A percentile compares a stretch with the other conserved stretches of the same genome.
Evolutionary conservation across 2,797 vertebrate genomes (phyloP).

Genomic region (Tapera naevia): DNA sequence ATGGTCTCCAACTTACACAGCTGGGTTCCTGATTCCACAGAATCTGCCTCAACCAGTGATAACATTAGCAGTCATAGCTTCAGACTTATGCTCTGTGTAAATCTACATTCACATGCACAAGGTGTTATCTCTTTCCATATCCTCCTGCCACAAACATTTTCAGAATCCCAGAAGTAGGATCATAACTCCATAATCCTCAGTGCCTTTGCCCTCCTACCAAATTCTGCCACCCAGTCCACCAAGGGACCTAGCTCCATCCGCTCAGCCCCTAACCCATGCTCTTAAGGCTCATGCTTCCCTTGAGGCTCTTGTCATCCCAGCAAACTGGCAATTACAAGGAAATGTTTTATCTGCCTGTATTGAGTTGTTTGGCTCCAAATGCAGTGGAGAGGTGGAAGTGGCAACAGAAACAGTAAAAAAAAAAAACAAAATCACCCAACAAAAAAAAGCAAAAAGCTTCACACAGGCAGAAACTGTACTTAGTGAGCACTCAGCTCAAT

Average conservation of each 20-base stretch:
- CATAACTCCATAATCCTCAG: background rate
- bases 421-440: background rate
- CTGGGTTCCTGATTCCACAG: background rate
- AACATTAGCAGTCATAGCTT: background rate
- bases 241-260: background rate
- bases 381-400: background rate
- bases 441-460: background rate
- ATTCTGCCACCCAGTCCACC: background rate
- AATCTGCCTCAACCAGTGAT: background rate
- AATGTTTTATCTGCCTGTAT: background rate
- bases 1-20: background rate
- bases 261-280: background rate
- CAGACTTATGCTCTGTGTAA: background rate
- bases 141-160: background rate
- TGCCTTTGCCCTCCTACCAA: background rate
- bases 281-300: background rate
- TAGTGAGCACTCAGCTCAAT: background rate
- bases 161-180: background rate
- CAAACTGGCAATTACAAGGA: background rate
- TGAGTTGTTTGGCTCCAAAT: background rate
- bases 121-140: background rate
- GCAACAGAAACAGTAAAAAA: background rate
- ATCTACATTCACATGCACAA: background rate
- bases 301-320: background rate
- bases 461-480: background rate